phyloP scores from a whole-genome alignment of 2,888 invertebrate species.

The Eilema griseolum region DNA sequence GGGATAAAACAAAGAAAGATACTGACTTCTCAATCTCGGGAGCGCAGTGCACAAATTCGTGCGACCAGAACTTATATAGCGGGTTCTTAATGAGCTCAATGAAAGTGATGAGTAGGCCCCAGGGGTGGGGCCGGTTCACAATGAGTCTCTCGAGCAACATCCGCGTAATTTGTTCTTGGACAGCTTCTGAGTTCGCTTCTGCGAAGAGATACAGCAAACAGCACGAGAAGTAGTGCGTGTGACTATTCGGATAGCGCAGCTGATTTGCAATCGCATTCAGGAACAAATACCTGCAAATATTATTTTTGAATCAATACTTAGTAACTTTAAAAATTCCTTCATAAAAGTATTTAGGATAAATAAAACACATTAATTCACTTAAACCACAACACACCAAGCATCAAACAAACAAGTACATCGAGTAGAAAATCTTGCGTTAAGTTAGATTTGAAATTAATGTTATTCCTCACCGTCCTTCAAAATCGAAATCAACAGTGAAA shows the following conservation, averaged over 20 bases:
- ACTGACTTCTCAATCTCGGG: constrained; percentile 99
- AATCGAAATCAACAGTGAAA: constrained; percentile 98
- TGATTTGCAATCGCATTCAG: constrained; percentile 99
- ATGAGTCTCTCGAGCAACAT: constrained; percentile 98
- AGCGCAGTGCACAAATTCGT: constrained; percentile 99
- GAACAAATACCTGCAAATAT: constrained; percentile 93
- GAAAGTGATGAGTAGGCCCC: constrained; percentile 99
- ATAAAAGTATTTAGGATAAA: background rate
- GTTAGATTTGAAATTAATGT: background rate
- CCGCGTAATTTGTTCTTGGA: constrained; percentile 99
- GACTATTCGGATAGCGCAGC: constrained; percentile 99
- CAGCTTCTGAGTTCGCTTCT: constrained; percentile 98
- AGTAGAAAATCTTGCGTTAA: background rate
- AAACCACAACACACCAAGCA: too few relatives aligned
- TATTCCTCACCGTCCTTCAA: constrained; percentile 91
- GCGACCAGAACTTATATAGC: constrained; percentile 99
- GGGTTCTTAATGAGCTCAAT: constrained; percentile 99
- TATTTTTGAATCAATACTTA: background rate
- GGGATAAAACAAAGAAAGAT: background rate
- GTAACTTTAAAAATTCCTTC: background rate
- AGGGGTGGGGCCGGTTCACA: constrained; percentile 99
- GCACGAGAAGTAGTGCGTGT: constrained; percentile 99
- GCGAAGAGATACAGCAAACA: constrained; percentile 98
- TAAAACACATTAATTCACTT: too few relatives aligned
- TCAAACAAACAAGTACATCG: background rate